phyloP scores from a whole-genome alignment of 2,113 vertebrate species.

The Dolichallabes microphthalmus region DNA sequence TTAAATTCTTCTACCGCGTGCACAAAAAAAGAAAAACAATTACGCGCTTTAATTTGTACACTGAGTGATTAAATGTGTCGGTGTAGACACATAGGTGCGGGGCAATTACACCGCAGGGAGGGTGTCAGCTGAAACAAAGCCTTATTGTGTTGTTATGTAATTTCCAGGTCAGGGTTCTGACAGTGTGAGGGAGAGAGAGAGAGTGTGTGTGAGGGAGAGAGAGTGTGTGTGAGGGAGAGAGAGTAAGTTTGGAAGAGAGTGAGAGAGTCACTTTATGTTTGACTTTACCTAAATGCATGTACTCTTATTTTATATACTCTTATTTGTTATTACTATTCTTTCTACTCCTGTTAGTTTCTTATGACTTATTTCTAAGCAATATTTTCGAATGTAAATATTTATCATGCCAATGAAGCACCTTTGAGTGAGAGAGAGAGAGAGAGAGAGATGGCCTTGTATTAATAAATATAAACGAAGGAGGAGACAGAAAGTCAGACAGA shows the following conservation, averaged over 20 bases:
- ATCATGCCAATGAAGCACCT: too few relatives aligned
- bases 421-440: background rate
- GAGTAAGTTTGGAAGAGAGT: background rate
- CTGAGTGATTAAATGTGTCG: background rate
- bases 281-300: too few relatives aligned
- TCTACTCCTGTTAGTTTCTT: too few relatives aligned
- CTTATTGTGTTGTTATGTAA: background rate
- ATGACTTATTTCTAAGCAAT: too few relatives aligned
- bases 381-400: too few relatives aligned
- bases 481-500: background rate
- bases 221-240: background rate
- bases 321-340: too few relatives aligned
- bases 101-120: too few relatives aligned
- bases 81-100: background rate
- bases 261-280: background rate
- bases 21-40: background rate
- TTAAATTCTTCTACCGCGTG: background rate
- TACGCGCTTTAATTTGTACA: background rate
- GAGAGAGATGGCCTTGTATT: background rate
- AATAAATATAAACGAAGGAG: background rate
- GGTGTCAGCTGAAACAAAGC: too few relatives aligned
- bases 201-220: background rate
- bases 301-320: too few relatives aligned
- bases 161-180: background rate
- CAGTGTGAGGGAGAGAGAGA: too few relatives aligned